Percentiles rank a stretch among this genome's conserved stretches.
phyloP scores from a whole-genome alignment of 2,797 vertebrate species.

The Megaceryle alcyon region DNA sequence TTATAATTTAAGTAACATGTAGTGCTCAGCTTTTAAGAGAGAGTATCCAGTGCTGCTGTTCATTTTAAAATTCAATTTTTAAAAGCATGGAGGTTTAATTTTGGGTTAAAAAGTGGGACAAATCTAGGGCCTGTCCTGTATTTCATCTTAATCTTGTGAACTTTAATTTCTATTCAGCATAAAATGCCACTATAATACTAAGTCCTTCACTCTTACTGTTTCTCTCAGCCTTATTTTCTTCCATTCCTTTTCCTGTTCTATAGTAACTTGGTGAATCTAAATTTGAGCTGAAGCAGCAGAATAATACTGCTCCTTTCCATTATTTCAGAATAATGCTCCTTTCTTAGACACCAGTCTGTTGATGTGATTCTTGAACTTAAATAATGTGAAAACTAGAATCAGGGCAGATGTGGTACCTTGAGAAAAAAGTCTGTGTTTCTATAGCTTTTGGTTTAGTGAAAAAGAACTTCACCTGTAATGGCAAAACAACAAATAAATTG shows the following conservation, averaged over 20 bases:
- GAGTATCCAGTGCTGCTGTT: background rate
- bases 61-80: background rate
- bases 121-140: background rate
- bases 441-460: background rate
- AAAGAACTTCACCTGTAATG: background rate
- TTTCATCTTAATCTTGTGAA: background rate
- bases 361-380: background rate
- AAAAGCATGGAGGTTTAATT: background rate
- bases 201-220: background rate
- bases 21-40: background rate
- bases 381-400: background rate
- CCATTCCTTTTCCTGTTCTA: accelerated
- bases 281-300: background rate
- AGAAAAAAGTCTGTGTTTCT: background rate
- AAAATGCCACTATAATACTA: background rate
- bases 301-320: background rate
- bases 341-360: background rate
- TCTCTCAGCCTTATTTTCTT: background rate
- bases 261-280: background rate
- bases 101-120: background rate
- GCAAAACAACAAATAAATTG: background rate
- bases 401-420: background rate
- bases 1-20: background rate
- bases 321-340: no score
- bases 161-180: background rate